These are phyloP conservation scores for Camelus bactrianus DNA, from an alignment of 2,113 vertebrate species.

Conservation along the genomic window DNA sequence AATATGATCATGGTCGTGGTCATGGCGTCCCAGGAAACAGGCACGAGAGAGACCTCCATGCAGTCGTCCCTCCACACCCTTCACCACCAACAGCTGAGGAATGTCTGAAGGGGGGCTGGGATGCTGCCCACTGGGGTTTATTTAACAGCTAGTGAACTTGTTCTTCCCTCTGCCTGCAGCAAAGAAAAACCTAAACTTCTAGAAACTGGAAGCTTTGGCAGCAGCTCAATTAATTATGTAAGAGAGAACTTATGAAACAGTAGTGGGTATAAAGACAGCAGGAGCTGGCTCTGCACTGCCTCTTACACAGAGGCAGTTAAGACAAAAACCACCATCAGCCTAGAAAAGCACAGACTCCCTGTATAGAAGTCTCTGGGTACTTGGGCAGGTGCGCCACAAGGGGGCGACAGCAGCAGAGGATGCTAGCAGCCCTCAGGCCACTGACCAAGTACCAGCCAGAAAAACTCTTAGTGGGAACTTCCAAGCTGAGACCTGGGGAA, in stretches of 20 bases:
- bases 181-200: constrained; percentile 15
- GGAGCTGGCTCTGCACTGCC: not conserved
- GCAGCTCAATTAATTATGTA: not conserved
- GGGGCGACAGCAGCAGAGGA: not conserved
- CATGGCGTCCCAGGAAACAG: not conserved
- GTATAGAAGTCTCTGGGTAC: not conserved
- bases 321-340: not conserved
- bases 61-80: not conserved
- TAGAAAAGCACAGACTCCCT: not conserved
- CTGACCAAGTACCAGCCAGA: not conserved
- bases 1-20: not conserved
- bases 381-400: not conserved
- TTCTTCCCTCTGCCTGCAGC: not conserved
- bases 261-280: not conserved
- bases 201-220: not conserved
- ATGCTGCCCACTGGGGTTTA: not conserved
- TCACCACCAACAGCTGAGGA: not conserved
- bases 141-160: not conserved
- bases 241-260: not conserved
- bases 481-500: not conserved
- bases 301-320: not conserved
- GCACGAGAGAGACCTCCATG: not conserved
- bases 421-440: not conserved
- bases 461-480: not conserved
- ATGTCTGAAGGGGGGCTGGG: not conserved